Evolutionary conservation across 1,140 invertebrate genomes (phyloP), one percentile per base, ranked within the genome.

Genomic region (Teleogryllus occipitalis): DNA sequence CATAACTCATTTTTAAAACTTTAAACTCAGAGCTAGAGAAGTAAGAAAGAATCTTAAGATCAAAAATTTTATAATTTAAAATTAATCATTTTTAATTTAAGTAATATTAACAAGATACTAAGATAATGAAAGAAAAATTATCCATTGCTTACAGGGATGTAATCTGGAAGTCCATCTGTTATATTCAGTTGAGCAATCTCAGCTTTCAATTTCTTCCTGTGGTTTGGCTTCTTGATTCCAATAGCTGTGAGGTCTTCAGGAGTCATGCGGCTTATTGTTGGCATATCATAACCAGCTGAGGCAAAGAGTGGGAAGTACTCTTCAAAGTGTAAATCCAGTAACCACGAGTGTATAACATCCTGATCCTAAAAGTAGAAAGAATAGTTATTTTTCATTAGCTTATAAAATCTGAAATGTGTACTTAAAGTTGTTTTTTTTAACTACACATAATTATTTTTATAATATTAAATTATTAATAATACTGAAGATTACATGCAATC

Each of bases 251-350:
- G 85, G 86, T 93, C 92, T 88, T 99, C 97, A 0, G 98, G 98
- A 22, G 98, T 99, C 96, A 99, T 99, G 80, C 97, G 89, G 46
- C 96, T 96, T 83, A 99, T 97, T 0, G 98, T 99, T 27, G 96
- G 93, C 88, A 99, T 92, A 88, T 99, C 98, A 86, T 99, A 99
- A 54, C 98, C 98, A 73, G 98, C 96, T 27, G 94, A 91, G 76
- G 97, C 90, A 87, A 99, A 99, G 39, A 98, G 90, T 54, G 94
- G 90, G 82, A 96, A 95, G 87, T 99, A 99, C 85, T 99, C 96
- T 85, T 98, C 97, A 88, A 98, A 97, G 84, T 97, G 95, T 72
- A 99, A 89, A 84, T 98, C 96, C 72, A 94, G 91, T 82, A 99
- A 87, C 97, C 98, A 99, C 80, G 94, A 93, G 83, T 96, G 93